Conservation (phyloP, 2,888 invertebrate species). For the Luperina nickerlii region DNA sequence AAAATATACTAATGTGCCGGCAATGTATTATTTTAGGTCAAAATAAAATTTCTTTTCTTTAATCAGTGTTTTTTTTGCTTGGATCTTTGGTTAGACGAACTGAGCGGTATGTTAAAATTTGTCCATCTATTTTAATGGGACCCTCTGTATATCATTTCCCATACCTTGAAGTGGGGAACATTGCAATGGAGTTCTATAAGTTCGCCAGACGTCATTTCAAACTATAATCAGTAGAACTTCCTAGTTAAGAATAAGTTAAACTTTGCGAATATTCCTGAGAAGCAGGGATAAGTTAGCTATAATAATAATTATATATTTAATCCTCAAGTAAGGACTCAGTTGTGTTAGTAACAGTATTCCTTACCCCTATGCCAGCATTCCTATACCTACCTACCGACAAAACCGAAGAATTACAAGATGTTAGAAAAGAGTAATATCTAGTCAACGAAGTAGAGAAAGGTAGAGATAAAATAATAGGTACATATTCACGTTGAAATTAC, state of each 20-base stretch:
- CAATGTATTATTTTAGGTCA: too few species aligned
- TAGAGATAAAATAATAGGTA: conserved; percentile 32
- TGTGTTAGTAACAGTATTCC: too few species aligned
- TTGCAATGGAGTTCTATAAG: background rate
- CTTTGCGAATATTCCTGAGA: background rate
- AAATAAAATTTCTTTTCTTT: too few species aligned
- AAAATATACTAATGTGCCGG: too few species aligned
- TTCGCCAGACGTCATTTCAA: background rate
- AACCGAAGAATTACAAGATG: background rate
- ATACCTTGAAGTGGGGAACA: background rate
- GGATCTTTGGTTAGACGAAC: too few species aligned
- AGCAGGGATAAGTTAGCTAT: background rate
- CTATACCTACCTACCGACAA: conserved; percentile 4
- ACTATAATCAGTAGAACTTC: background rate
- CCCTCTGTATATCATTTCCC: background rate
- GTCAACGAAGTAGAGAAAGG: background rate
- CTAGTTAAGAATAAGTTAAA: background rate
- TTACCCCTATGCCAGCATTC: too few species aligned
- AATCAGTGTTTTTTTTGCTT: too few species aligned
- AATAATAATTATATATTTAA: too few species aligned
- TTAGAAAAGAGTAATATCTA: conserved; percentile 5
- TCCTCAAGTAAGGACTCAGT: too few species aligned
- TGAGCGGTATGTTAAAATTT: too few species aligned
- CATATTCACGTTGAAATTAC: conserved; percentile 26
- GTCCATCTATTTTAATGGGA: too few species aligned